These are phyloP conservation scores for Trematomus loennbergii DNA, from an alignment of 2,113 vertebrate genomes.

Conservation along the genomic window DNA sequence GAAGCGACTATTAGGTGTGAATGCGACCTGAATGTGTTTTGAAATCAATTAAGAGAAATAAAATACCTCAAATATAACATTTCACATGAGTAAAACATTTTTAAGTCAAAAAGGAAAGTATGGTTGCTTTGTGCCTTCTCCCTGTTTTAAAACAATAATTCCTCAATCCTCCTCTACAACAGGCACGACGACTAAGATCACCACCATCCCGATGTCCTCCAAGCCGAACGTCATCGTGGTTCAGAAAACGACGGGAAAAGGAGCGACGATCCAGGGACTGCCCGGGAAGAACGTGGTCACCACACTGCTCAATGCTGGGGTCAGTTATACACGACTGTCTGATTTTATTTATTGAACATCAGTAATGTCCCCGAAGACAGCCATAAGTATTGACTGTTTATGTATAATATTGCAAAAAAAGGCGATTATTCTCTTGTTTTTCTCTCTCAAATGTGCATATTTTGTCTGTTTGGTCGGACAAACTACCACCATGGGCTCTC, in stretches of 20 bases:
- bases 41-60: too few species aligned
- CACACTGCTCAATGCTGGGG: constrained; percentile 95
- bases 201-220: constrained; percentile 98
- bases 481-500: background rate
- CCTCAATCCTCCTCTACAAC: background rate
- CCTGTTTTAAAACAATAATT: too few species aligned
- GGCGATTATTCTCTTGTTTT: background rate
- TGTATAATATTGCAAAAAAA: background rate
- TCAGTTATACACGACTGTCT: constrained; percentile 75
- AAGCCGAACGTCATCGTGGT: constrained; percentile 99
- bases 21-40: too few species aligned
- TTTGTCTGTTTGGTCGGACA: background rate
- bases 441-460: too few species aligned
- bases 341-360: background rate
- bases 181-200: constrained; percentile 99
- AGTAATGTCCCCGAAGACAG: background rate
- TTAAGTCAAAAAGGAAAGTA: too few species aligned
- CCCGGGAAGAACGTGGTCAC: constrained; percentile 98
- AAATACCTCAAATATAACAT: too few species aligned
- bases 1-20: too few species aligned
- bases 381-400: too few species aligned
- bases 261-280: constrained; percentile 95
- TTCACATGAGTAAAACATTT: too few species aligned
- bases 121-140: too few species aligned
- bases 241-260: constrained; percentile 97